phyloP scores from a whole-genome alignment of 2,113 vertebrate species.

The Panthera uncia region DNA sequence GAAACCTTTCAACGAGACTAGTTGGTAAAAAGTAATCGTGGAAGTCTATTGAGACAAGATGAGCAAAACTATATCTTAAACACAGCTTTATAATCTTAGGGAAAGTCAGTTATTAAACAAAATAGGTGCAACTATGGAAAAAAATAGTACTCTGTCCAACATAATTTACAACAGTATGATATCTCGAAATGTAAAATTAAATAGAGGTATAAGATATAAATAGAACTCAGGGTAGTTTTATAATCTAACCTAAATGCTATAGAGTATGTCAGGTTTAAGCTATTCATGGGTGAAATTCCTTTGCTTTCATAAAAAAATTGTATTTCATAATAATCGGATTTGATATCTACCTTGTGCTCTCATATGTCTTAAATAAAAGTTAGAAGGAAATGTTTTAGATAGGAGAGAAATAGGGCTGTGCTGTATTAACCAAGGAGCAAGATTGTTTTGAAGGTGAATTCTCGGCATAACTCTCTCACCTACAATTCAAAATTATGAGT shows the following conservation, averaged over 20 bases:
- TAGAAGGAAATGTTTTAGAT: conserved; percentile 34
- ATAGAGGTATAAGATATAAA: conserved; percentile 77
- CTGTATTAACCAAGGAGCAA: background rate
- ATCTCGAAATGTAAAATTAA: conserved; percentile 82
- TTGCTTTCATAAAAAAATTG: conserved; percentile 73
- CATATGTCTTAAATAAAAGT: conserved; percentile 79
- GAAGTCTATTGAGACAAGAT: conserved; percentile 82
- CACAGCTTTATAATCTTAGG: conserved; percentile 82
- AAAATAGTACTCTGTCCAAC: conserved; percentile 77
- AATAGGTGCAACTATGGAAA: conserved; percentile 78
- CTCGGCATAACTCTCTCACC: background rate
- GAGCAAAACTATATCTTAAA: conserved; percentile 85
- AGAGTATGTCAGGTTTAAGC: conserved; percentile 80
- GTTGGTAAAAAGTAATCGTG: conserved; percentile 88
- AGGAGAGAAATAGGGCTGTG: background rate
- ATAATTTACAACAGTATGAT: conserved; percentile 75
- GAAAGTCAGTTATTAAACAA: conserved; percentile 84
- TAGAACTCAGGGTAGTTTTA: conserved; percentile 70
- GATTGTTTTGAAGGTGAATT: conserved; percentile 31
- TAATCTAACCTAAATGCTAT: conserved; percentile 70
- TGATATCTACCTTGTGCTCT: conserved; percentile 75
- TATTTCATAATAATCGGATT: conserved; percentile 74
- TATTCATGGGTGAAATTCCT: conserved; percentile 78
- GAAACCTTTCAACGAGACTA: conserved; percentile 90
- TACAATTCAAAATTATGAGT: background rate